phyloP scores from a whole-genome alignment of 2,888 invertebrate genomes.

The Melolontha melolontha region DNA sequence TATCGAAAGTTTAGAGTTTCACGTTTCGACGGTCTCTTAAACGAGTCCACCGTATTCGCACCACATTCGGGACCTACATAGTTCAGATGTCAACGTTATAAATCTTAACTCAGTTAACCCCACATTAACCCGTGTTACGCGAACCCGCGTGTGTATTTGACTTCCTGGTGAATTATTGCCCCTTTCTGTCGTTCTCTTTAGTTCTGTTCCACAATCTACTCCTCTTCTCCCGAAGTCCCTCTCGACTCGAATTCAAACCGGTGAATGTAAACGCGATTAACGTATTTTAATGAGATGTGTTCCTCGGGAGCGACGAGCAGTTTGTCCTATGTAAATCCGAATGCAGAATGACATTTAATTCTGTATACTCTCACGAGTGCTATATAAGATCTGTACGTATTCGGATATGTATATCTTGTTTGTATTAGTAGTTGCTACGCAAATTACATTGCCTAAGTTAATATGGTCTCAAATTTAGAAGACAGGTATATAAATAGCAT shows the following conservation, averaged over 20 bases:
- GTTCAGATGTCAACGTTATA: slow-evolving; percentile 61
- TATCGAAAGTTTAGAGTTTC: not conserved
- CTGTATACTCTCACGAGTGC: slow-evolving; percentile 31
- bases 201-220: too few species aligned
- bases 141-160: slow-evolving; percentile 58
- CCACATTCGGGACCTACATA: slow-evolving; percentile 54
- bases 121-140: slow-evolving; percentile 51
- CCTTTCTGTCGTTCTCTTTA: not conserved
- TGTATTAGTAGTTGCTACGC: not conserved
- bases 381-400: slow-evolving; percentile 24
- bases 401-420: not conserved
- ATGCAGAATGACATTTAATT: slow-evolving; percentile 37
- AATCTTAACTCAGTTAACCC: slow-evolving; percentile 62
- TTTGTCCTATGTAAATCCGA: slow-evolving; percentile 26
- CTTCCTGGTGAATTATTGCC: slow-evolving; percentile 62
- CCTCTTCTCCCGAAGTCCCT: not conserved
- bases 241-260: slow-evolving; percentile 57
- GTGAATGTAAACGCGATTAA: slow-evolving; percentile 63
- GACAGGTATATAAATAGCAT: too few species aligned
- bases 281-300: slow-evolving; percentile 60
- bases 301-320: slow-evolving; percentile 35
- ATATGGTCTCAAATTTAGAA: not conserved
- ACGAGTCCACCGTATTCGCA: slow-evolving; percentile 55
- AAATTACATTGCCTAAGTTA: not conserved
- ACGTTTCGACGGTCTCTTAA: not conserved